Evolutionary conservation across 2,797 vertebrate species (phyloP), one percentile per base, ranked within the genome.

Genomic region (Aplochiton taeniatus): DNA sequence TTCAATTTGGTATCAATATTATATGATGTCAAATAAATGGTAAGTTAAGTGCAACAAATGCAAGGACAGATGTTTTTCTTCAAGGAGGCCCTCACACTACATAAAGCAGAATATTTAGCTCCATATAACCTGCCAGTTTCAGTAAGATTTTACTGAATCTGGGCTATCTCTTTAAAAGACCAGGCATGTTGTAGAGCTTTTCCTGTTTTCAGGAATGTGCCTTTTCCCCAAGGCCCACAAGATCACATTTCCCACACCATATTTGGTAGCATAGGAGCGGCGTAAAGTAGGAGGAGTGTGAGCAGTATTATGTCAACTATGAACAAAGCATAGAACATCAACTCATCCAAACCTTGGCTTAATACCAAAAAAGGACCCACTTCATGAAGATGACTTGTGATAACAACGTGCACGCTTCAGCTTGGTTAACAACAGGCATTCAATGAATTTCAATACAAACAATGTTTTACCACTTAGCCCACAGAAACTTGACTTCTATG

Each of bases 191-290:
- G 77, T 90, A 70, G 67, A 77, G 77, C 76, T 89, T 78, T 89
- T 85, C 85, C 87, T 88, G 83, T 85, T 90, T 79, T 72, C 76
- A 90, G 92, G 93, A 93, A 93, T 93, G 91, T 61, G 76, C 61
- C 84, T 83, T 19, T 93, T 90, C 91, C 82, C 81, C 83, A 69
- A 83, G 79, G 90, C 79, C 51, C 58, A 6, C 47, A 82, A 80
- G 70, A 85, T 75, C 59, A 65, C 83, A 85, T 83, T 81, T 89
- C 85, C 88, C 84, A 75, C 86, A 90, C 93, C 93, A 92, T 94
- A 94, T 94, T 93, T 91, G 93, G 93, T 90, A 90, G 82, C 85
- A 76, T 85, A 88, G 85, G 86, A 90, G 88, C 87, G 84, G 76
- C 85, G 83, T 69, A 84, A 81, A 89, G 86, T 49, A 83, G 84